Base-by-base conservation (phyloP, 2,888 invertebrate species). In the Octodonta nipae region DNA sequence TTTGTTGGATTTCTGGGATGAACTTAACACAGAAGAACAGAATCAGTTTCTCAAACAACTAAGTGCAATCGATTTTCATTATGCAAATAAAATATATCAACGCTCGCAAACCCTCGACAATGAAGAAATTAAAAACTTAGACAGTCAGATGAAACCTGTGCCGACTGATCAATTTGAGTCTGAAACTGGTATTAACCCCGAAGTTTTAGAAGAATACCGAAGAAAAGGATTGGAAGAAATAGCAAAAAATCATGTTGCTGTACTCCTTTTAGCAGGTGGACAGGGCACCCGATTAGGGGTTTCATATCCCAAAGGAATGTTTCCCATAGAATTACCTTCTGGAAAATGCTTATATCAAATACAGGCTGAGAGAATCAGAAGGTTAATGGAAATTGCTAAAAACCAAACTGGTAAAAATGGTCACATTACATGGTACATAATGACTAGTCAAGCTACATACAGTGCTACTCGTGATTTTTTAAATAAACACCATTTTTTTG, bases 241-340 rank as follows among this genome's bases (percentile, higher is more conserved):
- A 22, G 59, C 71, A 0, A 56, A 67, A 28, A 69, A 71, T 5
- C 71, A 70, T 57, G 85, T 87, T 29, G 95, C 86, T 28, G 91
- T 93, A 11, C 61, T 98, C 33, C 68, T 98, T 2, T 69, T 98
- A 60, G 95, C 96, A 26, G 98, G 98, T 15, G 98, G 98, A 3
- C 96, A 98, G 61, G 98, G 96, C 2, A 96, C 95, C 0, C 71
- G 98, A 31, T 70, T 99, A 2, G 98, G 98, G 2, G 92, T 93
- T 16, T 70, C 75, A 22, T 80, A 86, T 51, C 98, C 98, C 0
- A 98, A 98, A 69, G 98, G 28, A 43, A 92, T 93, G 91, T 95
- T 80, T 58, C 73, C 88, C 56, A 82, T 93, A 17, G 85, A 83
- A 0, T 63, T 96, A 33, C 89, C 88, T 1, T 93, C 93, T 0